Evolutionary conservation across 2,888 invertebrate species (phyloP).

Genomic region (Oscheius myriophilus): DNA sequence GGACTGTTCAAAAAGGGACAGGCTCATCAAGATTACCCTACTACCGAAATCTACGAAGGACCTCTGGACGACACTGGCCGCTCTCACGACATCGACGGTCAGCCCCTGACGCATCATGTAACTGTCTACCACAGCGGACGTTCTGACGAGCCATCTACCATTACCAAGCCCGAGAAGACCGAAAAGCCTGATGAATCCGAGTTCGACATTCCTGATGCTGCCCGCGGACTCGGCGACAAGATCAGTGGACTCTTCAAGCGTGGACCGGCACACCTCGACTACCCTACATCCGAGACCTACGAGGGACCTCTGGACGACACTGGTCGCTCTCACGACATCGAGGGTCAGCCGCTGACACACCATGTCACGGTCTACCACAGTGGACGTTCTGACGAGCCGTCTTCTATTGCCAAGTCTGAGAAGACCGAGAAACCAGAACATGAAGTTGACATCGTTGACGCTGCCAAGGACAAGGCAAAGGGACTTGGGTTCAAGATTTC

Average conservation of each 20-base stretch:
- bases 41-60: conserved; percentile 33
- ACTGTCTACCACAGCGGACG: conserved; percentile 39
- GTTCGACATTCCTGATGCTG: conserved; percentile 28
- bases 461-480: background rate
- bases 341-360: conserved; percentile 17
- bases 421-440: background rate
- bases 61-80: conserved; percentile 33
- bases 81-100: conserved; percentile 32
- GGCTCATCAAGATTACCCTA: conserved; percentile 54
- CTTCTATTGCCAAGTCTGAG: background rate
- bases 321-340: background rate
- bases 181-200: conserved; percentile 22
- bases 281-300: conserved; percentile 37
- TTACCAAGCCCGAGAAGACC: background rate
- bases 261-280: conserved; percentile 38
- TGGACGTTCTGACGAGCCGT: conserved; percentile 7
- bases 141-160: conserved; percentile 30
- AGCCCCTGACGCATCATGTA: conserved; percentile 38
- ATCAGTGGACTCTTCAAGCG: conserved; percentile 32
- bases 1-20: conserved; percentile 50
- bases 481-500: conserved; percentile 32
- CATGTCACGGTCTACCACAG: conserved; percentile 44
- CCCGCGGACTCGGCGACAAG: conserved; percentile 29
- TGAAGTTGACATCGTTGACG: background rate
- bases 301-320: conserved; percentile 29